Evolutionary conservation across 2,888 invertebrate species (phyloP), one percentile per base, ranked within the genome.

Genomic region (Patella ulyssiponensis): DNA sequence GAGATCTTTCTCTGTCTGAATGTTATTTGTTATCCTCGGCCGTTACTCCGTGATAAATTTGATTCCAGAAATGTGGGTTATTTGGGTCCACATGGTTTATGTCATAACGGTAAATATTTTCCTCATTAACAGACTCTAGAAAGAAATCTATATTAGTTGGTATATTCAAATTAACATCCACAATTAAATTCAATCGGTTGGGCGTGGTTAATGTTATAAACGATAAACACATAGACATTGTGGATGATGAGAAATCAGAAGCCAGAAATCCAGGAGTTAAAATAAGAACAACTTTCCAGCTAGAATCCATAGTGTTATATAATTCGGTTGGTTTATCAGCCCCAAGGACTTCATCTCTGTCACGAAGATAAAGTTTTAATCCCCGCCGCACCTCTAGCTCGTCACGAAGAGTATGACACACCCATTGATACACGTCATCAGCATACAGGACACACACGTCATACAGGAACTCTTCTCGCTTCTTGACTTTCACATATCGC

Each of bases 121-220:
- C 20, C 17, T 64, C 64, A 23, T 9, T 12, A 11, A 64, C 64
- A 64, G 20, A 23, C 23, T 64, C 64, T 4, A 64, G 64, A 23
- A 64, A 64, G 23, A 23, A 64, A 23, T 64, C 64, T 12, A 64
- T 64, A 14, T 64, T 64, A 23, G 64, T 20, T 17, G 23, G 23
- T 12, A 64, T 64, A 23, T 64, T 64, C 23, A 64, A 64, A 12
- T 64, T 64, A 20, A 23, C 20, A 64, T 64, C 64, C 23, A 64
- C 23, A 3, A 64, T 64, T 64, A 64, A 20, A 23, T 23, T 64
- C 64, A 64, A 23, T 64, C 64, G 20, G 23, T 64, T 20, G 20
- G 64, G 64, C 23, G 64, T 64, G 20, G 64, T 64, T 64, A 64
- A 64, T 20, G 64, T 64, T 23, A 64, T 64, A 12, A 23, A 64